These are phyloP conservation scores for Coenonympha arcania DNA, from an alignment of 2,888 invertebrate species.

Conservation along the genomic window DNA sequence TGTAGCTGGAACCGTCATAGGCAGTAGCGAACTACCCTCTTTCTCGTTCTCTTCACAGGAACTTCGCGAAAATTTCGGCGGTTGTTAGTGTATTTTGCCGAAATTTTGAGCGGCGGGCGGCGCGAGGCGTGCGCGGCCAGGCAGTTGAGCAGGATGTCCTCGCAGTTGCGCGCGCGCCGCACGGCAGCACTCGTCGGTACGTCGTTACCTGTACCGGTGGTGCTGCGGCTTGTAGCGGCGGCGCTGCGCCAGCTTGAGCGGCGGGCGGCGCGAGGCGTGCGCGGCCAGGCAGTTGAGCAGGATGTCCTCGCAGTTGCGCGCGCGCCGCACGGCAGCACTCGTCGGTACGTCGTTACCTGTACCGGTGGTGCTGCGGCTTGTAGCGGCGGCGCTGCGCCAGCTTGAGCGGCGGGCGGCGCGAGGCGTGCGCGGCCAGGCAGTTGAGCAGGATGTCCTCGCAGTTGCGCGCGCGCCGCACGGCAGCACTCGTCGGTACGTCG, in stretches of 20 bases:
- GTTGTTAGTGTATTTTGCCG: no score
- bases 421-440: constrained; percentile 94
- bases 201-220: constrained; percentile 70
- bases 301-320: constrained; percentile 96
- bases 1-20: no score
- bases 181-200: constrained; percentile 38
- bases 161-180: constrained; percentile 89
- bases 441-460: constrained; percentile 98
- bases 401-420: constrained; percentile 94
- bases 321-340: constrained; percentile 64
- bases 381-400: constrained; percentile 94
- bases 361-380: constrained; percentile 46
- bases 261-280: constrained; percentile 73
- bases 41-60: no score
- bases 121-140: neutral
- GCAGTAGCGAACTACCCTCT: no score
- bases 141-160: constrained; percentile 84
- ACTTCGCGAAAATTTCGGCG: no score
- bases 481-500: no score
- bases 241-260: constrained; percentile 90
- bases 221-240: constrained; percentile 80
- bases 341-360: constrained; percentile 78
- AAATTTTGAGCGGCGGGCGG: neutral
- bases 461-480: constrained; percentile 93
- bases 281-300: constrained; percentile 96